Conservation (phyloP, 1,140 invertebrate genomes). For the Saccostrea cuccullata region DNA sequence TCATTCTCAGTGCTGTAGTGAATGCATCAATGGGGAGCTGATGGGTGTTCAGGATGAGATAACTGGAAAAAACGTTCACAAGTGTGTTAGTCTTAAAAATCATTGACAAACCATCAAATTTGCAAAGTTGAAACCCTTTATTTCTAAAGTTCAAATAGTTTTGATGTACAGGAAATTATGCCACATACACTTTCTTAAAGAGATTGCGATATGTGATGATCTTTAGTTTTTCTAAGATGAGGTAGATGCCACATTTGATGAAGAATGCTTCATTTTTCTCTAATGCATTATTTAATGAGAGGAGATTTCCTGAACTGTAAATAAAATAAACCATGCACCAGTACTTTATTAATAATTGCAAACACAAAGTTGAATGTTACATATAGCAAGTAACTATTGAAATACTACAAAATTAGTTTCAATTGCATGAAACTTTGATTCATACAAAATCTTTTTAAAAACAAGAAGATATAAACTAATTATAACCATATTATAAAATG, state of each 20-base stretch:
- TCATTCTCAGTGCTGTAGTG: conserved; percentile 87
- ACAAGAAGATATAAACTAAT: too few species aligned
- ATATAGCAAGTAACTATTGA: too few species aligned
- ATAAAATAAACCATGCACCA: not conserved
- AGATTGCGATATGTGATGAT: conserved; percentile 97
- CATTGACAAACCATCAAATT: not conserved
- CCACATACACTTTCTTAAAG: conserved; percentile 93
- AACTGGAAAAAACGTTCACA: conserved; percentile 79
- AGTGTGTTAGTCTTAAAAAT: not conserved
- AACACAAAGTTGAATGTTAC: too few species aligned
- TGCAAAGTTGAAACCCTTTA: not conserved
- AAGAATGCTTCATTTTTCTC: conserved; percentile 93
- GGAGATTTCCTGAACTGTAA: conserved; percentile 88
- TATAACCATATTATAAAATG: too few species aligned
- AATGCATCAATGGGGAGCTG: conserved; percentile 93
- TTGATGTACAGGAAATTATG: not conserved
- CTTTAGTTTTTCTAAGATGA: conserved; percentile 97
- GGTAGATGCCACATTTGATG: conserved; percentile 95
- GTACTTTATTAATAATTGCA: too few species aligned
- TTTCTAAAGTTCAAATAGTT: too few species aligned
- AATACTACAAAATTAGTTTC: too few species aligned
- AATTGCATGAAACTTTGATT: too few species aligned
- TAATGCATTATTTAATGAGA: conserved; percentile 91
- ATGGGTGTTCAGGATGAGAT: conserved; percentile 90
- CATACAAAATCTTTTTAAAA: too few species aligned